Base-by-base conservation (phyloP, 2,113 vertebrate species). In the Xyrauchen texanus region DNA sequence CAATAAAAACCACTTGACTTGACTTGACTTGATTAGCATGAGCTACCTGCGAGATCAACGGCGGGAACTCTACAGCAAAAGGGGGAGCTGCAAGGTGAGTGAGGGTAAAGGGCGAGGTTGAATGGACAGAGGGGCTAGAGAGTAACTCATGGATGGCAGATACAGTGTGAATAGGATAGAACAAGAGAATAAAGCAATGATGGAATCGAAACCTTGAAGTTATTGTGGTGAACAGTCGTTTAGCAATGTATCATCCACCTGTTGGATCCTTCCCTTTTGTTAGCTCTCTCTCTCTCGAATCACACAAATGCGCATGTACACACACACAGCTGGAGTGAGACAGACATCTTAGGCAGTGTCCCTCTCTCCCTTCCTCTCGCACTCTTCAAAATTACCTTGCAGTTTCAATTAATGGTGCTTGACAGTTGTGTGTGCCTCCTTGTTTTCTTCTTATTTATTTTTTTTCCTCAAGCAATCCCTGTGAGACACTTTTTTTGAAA, bases 11-110 rank as follows among this genome's bases (percentile, higher is more conserved):
- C n/a, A n/a, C n/a, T n/a, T n/a, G n/a, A n/a, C n/a, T n/a, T n/a
- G n/a, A n/a, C n/a, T n/a, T n/a, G n/a, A n/a, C n/a, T n/a, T n/a
- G n/a, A n/a, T 99, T 84, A 99, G 97, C 81, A 99, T 99, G 98
- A 99, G 97, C 0, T 99, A 99, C 81, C 81, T 99, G 88, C 87
- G 96, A 45, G 98, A 99, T 86, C 98, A 99, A 93, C 92, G 98
- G 52, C 86, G 97, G 84, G 98, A 99, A 81, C 94, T 99, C 4
- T 99, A 99, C 90, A 98, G 96, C 91, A 94, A 96, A 84, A 98
- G 97, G 98, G 98, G 82, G 97, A 99, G 82, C 94, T 99, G 53
- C 97, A 98, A 95, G 98, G 98, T 99, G 79, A 78, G 95, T 70
- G 11, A 11, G 0, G 58, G 42, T 4, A 58, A 4, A 6, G 9